Base-by-base conservation (phyloP, 2,113 vertebrate species). In the Steatornis caripensis region DNA sequence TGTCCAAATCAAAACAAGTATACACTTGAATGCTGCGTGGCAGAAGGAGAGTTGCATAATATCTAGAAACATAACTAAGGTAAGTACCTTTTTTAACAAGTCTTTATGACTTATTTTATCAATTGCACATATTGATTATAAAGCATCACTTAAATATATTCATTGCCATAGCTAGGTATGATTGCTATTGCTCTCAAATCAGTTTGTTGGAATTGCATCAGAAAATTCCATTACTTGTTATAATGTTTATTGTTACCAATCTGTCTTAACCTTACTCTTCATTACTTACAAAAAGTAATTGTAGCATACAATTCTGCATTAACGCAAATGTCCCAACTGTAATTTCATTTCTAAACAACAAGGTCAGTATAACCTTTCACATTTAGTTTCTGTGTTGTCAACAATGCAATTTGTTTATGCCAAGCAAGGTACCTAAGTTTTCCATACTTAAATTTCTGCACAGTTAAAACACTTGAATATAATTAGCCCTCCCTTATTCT, bases 261-360 rank as follows among this genome's bases (percentile, higher is more conserved):
- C 71, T 89, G 32, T 86, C 43, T 85, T 85, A 76, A 77, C 7
- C 66, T 61, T 86, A 84, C 18, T 68, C 30, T 86, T 86, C 48
- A 77, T 66, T 91, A 51, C 48, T 84, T 71, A 36, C 17, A 70
- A 80, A 94, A 92, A 57, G 46, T 77, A 93, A 84, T 84, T 77
- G 71, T 30, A 84, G 29, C n/a, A 79, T 90, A 75, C 0, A 1
- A 58, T 23, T 90, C 17, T 58, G 49, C 24, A 85, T 89, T 87
- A 87, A 84, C 26, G 81, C 46, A 78, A 87, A 78, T 27, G 21
- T 51, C 46, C 27, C 34, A 70, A 39, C n/a, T 68, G 46, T 75
- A 92, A 94, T 89, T 95, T 89, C 49, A 75, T 89, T 94, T 91
- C 39, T 87, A 79, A 84, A 60, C n/a, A 49, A 32, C 75, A 94